Conservation (phyloP, 2,888 invertebrate species). For the Aricia artaxerxes region DNA sequence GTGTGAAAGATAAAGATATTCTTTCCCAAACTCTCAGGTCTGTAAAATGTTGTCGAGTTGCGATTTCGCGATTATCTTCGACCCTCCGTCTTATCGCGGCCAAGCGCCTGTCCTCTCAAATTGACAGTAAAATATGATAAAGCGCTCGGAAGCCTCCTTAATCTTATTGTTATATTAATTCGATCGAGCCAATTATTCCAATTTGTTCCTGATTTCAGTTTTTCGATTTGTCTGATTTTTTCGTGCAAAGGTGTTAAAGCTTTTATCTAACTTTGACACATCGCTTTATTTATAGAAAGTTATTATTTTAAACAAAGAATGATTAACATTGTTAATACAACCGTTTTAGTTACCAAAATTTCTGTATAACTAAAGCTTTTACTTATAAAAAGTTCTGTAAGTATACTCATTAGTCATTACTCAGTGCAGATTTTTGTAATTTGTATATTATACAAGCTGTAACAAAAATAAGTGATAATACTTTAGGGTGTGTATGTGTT, state of each 20-base stretch:
- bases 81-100: conserved; percentile 37
- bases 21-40: background rate
- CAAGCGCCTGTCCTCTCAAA: conserved; percentile 40
- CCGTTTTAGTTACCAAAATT: no score
- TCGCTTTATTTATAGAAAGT: no score
- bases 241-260: background rate
- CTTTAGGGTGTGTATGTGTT: no score
- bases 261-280: background rate
- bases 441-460: no score
- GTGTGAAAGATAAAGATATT: background rate
- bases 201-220: background rate
- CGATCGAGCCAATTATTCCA: conserved; percentile 34
- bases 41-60: background rate
- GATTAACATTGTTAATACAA: no score
- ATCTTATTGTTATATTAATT: conserved; percentile 21
- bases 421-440: no score
- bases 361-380: no score
- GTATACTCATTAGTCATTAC: no score
- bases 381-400: no score
- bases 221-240: background rate
- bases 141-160: conserved; percentile 35
- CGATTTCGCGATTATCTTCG: background rate
- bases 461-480: no score
- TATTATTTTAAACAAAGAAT: no score
- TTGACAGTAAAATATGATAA: conserved; percentile 41